A percentile compares a stretch with the other conserved stretches of the same genome.
Conservation (phyloP, 2,113 vertebrate genomes). For the Sceloporus tristichus region DNA sequence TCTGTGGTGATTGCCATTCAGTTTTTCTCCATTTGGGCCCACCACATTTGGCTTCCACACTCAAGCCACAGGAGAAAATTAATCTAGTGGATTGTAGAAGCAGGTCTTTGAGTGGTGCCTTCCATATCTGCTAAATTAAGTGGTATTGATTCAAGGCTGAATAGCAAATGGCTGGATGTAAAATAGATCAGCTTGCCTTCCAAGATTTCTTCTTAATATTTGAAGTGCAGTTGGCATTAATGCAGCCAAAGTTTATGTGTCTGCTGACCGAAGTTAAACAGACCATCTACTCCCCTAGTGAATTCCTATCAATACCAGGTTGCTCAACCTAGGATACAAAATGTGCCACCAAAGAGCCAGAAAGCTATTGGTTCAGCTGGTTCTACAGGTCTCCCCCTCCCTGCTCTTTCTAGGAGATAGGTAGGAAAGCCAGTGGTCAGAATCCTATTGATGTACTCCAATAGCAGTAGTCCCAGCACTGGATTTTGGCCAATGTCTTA, state of each 20-base stretch:
- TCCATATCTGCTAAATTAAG: constrained; percentile 51
- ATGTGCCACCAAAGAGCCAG: neutral
- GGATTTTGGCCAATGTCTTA: too few species aligned
- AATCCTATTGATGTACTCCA: too few species aligned
- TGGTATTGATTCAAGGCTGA: constrained; percentile 63
- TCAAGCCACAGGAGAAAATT: constrained; percentile 26
- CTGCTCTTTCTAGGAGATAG: neutral
- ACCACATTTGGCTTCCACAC: neutral
- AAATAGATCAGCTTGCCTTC: constrained; percentile 26
- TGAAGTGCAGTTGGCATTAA: neutral
- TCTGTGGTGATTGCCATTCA: fast-evolving
- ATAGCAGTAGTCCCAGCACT: neutral
- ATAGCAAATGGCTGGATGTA: constrained; percentile 53
- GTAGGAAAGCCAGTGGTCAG: neutral
- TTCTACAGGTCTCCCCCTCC: neutral
- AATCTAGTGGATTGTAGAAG: constrained; percentile 8
- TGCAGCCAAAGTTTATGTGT: neutral
- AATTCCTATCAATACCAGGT: neutral
- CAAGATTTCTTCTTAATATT: constrained; percentile 11
- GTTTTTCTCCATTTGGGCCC: constrained; percentile 8
- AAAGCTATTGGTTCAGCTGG: neutral
- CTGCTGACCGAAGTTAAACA: neutral
- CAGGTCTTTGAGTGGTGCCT: constrained; percentile 24
- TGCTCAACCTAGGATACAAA: neutral
- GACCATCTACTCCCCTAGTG: neutral